phyloP scores from a whole-genome alignment of 2,797 vertebrate genomes.

The Protonibea diacanthus region DNA sequence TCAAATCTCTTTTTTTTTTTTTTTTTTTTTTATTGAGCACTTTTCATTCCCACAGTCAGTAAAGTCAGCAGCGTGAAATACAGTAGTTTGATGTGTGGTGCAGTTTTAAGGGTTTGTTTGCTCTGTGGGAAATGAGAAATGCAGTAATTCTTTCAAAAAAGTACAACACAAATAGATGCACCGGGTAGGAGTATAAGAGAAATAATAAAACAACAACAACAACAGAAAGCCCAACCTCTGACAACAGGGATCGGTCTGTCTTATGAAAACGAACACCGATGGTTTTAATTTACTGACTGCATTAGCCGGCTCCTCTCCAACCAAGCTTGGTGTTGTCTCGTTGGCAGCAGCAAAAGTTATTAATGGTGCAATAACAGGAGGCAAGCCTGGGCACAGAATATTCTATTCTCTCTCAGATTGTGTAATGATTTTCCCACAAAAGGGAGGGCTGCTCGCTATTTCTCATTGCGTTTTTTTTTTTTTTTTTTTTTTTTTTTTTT shows the following conservation, averaged over 20 bases:
- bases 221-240: slow-evolving; percentile 54
- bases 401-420: slow-evolving; percentile 83
- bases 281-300: slow-evolving; percentile 84
- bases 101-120: slow-evolving; percentile 50
- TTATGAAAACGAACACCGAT: slow-evolving; percentile 73
- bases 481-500: slow-evolving; percentile 24
- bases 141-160: slow-evolving; percentile 47
- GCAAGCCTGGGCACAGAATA: slow-evolving; percentile 84
- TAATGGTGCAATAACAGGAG: slow-evolving; percentile 86
- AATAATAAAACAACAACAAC: slow-evolving; percentile 9
- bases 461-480: slow-evolving; percentile 74
- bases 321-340: slow-evolving; percentile 77
- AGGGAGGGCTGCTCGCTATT: slow-evolving; percentile 83
- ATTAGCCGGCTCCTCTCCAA: slow-evolving; percentile 77
- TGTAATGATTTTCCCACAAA: slow-evolving; percentile 84
- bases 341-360: slow-evolving; percentile 83
- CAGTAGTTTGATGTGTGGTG: slow-evolving; percentile 35
- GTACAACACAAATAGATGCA: slow-evolving; percentile 53
- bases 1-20: slow-evolving; percentile 14
- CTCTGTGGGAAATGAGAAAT: slow-evolving; percentile 41
- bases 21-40: neutral
- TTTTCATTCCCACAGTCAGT: slow-evolving; percentile 15
- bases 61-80: neutral
- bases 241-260: slow-evolving; percentile 68
- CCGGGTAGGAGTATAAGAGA: slow-evolving; percentile 45